Conservation (phyloP, 2,888 invertebrate genomes). For the Drosophila hamatofila region DNA sequence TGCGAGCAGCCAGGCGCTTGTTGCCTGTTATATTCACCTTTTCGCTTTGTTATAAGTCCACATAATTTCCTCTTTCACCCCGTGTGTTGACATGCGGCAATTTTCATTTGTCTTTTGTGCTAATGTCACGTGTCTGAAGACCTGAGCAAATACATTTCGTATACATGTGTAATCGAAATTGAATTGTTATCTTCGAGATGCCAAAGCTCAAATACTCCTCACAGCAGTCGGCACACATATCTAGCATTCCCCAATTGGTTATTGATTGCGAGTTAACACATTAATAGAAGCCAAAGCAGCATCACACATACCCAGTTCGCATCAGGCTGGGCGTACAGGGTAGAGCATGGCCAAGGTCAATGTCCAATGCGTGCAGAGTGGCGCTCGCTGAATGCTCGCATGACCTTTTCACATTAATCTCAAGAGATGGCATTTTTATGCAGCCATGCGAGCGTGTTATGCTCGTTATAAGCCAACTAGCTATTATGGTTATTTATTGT, state of each 20-base stretch:
- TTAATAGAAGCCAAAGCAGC: not conserved
- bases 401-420: conserved; percentile 77
- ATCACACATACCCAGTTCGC: not conserved
- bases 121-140: conserved; percentile 64
- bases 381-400: conserved; percentile 52
- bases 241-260: not conserved
- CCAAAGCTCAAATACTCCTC: not conserved
- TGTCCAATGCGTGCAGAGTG: conserved; percentile 54
- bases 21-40: conserved; percentile 21
- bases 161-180: not conserved
- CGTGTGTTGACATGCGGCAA: conserved; percentile 52
- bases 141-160: conserved; percentile 43
- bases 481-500: conserved; percentile 75
- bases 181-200: not conserved
- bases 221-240: no score
- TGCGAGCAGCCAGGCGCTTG: conserved; percentile 12
- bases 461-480: conserved; percentile 63
- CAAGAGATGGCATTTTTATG: conserved; percentile 76
- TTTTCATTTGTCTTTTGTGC: conserved; percentile 45
- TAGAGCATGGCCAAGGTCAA: conserved; percentile 60
- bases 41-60: conserved; percentile 58
- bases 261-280: not conserved
- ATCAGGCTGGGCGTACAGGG: conserved; percentile 18
- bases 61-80: conserved; percentile 49
- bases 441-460: conserved; percentile 53